These are phyloP conservation scores for Parauchenoglanis punctatus DNA, from an alignment of 2,797 vertebrate species.

Conservation along the genomic window DNA sequence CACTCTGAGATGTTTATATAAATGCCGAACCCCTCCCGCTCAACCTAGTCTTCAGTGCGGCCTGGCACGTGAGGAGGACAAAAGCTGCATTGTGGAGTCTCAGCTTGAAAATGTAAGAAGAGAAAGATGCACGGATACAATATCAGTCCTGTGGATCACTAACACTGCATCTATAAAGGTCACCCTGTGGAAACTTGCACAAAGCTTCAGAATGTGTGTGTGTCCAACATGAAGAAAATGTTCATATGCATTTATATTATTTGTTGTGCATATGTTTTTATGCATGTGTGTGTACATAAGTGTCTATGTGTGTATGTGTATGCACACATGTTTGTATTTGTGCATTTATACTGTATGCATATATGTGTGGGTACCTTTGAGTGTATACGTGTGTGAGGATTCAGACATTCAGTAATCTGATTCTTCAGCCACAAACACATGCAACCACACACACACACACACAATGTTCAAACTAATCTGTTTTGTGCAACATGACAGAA, in stretches of 20 bases:
- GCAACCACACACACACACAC: neutral
- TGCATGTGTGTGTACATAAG: neutral
- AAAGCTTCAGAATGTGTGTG: neutral
- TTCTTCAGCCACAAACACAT: neutral
- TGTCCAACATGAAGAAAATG: neutral
- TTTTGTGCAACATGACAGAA: slow-evolving; percentile 3
- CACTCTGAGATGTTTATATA: slow-evolving; percentile 10
- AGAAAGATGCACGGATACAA: slow-evolving; percentile 40
- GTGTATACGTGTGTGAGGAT: neutral
- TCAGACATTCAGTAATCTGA: neutral
- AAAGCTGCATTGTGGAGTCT: slow-evolving; percentile 38
- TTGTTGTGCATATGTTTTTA: neutral
- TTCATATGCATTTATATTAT: neutral
- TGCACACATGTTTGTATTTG: neutral
- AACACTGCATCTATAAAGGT: slow-evolving; percentile 43
- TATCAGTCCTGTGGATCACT: slow-evolving; percentile 19
- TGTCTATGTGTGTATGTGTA: neutral
- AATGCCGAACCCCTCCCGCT: neutral
- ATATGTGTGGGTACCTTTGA: neutral
- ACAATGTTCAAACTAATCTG: neutral
- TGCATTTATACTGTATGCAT: no score
- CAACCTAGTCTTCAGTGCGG: neutral
- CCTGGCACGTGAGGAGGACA: slow-evolving; percentile 38
- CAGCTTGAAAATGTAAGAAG: slow-evolving; percentile 46
- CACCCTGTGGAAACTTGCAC: slow-evolving; percentile 25